These are phyloP conservation scores for Aplidium turbinatum DNA, from an alignment of 23 tunicate species.

Conservation along the genomic window DNA sequence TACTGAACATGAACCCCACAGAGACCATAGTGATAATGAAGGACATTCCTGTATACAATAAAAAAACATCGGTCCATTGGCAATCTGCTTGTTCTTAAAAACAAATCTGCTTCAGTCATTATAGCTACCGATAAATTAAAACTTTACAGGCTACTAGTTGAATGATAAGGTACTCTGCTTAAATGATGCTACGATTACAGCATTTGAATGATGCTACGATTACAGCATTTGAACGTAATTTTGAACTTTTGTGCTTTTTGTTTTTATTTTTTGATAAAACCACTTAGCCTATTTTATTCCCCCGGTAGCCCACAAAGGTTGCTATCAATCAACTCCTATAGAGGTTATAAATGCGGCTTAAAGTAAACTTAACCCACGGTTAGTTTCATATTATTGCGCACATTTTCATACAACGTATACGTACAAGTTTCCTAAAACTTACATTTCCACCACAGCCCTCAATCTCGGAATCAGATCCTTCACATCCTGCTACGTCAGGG, in stretches of 20 bases:
- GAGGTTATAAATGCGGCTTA: no score
- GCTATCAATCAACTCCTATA: neutral
- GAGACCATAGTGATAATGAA: conserved; percentile 31
- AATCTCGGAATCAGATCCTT: conserved; percentile 22
- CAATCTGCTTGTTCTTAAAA: no score
- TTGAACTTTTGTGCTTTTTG: conserved; percentile 17
- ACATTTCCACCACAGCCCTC: conserved; percentile 45
- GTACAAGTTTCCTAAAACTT: neutral
- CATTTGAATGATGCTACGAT: no score
- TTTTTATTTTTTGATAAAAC: neutral
- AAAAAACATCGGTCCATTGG: neutral
- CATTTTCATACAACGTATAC: neutral
- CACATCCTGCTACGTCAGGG: conserved; percentile 62
- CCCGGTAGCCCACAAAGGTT: neutral
- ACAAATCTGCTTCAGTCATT: no score
- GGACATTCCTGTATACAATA: conserved; percentile 34
- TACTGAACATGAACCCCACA: conserved; percentile 38
- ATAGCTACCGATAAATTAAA: no score
- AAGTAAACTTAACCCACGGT: no score
- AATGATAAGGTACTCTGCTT: no score
- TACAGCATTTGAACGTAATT: no score
- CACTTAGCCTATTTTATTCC: neutral
- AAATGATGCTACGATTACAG: no score
- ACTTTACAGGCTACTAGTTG: no score
- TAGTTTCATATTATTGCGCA: no score